Evolutionary conservation across 2,797 vertebrate genomes (phyloP).

Genomic region (Manis pentadactyla): DNA sequence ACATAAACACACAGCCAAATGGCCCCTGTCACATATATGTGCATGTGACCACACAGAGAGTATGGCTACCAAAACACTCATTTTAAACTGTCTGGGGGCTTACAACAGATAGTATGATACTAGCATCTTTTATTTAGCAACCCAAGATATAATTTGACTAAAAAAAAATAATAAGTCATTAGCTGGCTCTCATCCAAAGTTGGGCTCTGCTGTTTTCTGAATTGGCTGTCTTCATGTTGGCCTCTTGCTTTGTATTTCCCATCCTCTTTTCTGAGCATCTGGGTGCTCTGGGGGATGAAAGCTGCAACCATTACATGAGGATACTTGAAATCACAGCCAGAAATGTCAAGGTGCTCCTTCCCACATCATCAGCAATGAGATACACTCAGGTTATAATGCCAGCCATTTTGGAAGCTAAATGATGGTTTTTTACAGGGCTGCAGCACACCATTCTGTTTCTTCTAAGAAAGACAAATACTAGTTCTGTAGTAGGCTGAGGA

Average conservation of each 20-base stretch:
- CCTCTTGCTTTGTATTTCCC: conserved; percentile 36
- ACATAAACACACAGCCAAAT: too few relatives aligned
- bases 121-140: conserved; percentile 27
- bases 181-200: not conserved
- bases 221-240: not conserved
- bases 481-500: not conserved
- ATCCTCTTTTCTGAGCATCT: conserved; percentile 53
- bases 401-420: conserved; percentile 72
- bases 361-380: conserved; percentile 29
- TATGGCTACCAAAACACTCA: not conserved
- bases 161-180: not conserved
- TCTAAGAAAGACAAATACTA: conserved; percentile 35
- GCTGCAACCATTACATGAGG: conserved; percentile 29
- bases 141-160: not conserved
- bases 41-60: not conserved
- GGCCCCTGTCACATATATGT: not conserved
- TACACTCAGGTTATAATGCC: conserved; percentile 50
- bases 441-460: not conserved
- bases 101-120: not conserved
- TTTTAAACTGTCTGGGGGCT: not conserved
- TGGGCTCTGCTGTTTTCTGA: not conserved
- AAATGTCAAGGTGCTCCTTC: conserved; percentile 74
- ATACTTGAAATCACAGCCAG: conserved; percentile 75
- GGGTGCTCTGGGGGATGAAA: conserved; percentile 41
- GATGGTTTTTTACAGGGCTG: not conserved